phyloP scores from a whole-genome alignment of 2,113 vertebrate genomes.

The Potamarius usumacintae region DNA sequence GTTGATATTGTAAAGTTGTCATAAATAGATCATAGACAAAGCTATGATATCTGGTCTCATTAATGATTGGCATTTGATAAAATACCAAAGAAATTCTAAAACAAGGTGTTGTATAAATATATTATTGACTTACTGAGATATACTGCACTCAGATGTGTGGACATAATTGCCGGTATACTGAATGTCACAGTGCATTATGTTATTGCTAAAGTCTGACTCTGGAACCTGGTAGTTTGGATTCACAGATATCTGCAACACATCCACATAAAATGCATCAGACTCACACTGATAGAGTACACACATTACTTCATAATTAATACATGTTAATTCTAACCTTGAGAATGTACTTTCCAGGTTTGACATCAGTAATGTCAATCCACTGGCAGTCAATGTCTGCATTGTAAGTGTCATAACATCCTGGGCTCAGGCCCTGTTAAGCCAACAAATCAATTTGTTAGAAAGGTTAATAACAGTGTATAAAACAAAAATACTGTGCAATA shows the following conservation, averaged over 20 bases:
- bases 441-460: constrained; percentile 17
- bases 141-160: constrained; percentile 70
- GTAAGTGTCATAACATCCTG: constrained; percentile 78
- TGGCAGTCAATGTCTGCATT: constrained; percentile 67
- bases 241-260: constrained; percentile 70
- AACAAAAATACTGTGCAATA: neutral
- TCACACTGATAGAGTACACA: neutral
- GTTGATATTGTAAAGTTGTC: too few relatives aligned
- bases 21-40: neutral
- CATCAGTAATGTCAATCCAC: too few relatives aligned
- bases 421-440: constrained; percentile 70
- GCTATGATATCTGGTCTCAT: neutral
- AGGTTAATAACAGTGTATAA: neutral
- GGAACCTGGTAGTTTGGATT: constrained; percentile 76
- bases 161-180: constrained; percentile 75
- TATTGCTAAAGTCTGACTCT: constrained; percentile 79
- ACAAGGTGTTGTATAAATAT: neutral
- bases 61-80: neutral
- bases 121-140: constrained; percentile 62
- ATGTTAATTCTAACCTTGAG: constrained; percentile 67
- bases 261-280: neutral
- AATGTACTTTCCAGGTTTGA: constrained; percentile 69
- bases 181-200: constrained; percentile 75
- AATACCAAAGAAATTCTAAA: neutral
- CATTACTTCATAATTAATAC: neutral